These are phyloP conservation scores for Odontocolon sp. DNA, from an alignment of 2,888 invertebrate genomes.

Conservation along the genomic window DNA sequence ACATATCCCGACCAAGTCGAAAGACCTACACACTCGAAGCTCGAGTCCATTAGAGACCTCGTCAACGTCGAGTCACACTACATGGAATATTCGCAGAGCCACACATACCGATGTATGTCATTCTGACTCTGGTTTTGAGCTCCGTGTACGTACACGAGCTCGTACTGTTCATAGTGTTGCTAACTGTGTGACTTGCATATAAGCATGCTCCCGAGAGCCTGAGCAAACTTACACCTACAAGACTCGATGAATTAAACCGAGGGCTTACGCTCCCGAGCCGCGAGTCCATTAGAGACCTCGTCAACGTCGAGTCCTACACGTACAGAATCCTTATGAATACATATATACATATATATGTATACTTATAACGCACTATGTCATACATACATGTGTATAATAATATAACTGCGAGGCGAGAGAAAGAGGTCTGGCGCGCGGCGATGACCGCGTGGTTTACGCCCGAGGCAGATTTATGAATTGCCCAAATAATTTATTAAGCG, in stretches of 20 bases:
- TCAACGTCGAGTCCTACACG: constrained; percentile 56
- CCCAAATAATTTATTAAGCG: constrained; percentile 81
- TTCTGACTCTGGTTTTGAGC: too few relatives aligned
- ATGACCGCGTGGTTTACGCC: constrained; percentile 38
- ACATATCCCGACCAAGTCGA: too few relatives aligned
- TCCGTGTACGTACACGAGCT: too few relatives aligned
- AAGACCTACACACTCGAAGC: constrained; percentile 42
- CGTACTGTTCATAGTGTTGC: too few relatives aligned
- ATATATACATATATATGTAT: too few relatives aligned
- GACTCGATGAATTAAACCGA: constrained; percentile 51
- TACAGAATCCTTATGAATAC: constrained; percentile 7
- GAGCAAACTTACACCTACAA: constrained; percentile 26
- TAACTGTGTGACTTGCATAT: too few relatives aligned
- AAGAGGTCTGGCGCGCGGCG: constrained; percentile 35
- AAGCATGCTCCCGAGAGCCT: too few relatives aligned
- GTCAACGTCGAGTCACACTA: constrained; percentile 56
- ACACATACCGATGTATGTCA: too few relatives aligned
- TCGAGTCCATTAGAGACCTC: constrained; percentile 70
- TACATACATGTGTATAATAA: constrained; percentile 33
- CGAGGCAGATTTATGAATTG: constrained; percentile 79
- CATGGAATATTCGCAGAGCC: constrained; percentile 6
- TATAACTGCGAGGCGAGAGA: constrained; percentile 12
- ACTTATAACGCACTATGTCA: constrained; percentile 47
- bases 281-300: constrained; percentile 70
- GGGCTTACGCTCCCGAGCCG: constrained; percentile 46